These are phyloP conservation scores for Sphenopsis melanotis DNA, from an alignment of 2,797 vertebrate species.

Conservation along the genomic window DNA sequence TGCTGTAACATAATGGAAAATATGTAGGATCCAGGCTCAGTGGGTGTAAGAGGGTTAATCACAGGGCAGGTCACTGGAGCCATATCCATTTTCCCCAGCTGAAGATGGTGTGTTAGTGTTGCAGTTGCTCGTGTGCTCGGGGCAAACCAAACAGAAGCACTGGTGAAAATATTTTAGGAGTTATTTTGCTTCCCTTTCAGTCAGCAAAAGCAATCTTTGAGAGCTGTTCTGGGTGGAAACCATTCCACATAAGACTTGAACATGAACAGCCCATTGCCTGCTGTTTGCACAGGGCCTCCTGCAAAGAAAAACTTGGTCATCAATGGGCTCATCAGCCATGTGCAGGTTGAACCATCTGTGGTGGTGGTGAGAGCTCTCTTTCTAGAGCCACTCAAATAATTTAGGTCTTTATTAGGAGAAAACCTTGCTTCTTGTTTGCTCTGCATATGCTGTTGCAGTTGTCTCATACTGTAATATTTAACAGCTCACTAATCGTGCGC, in stretches of 20 bases:
- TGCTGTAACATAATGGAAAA: slow-evolving; percentile 14
- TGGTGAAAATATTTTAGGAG: neutral
- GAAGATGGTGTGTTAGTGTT: neutral
- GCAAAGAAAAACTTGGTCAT: neutral
- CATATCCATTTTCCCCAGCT: neutral
- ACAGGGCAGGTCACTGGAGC: neutral
- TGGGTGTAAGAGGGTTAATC: neutral
- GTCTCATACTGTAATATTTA: neutral
- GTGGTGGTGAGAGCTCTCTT: neutral
- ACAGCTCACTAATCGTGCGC: neutral
- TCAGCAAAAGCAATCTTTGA: neutral
- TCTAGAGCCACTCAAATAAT: neutral
- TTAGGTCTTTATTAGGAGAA: neutral
- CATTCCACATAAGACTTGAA: neutral
- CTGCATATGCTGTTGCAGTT: neutral
- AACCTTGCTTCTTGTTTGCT: neutral
- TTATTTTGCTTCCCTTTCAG: neutral
- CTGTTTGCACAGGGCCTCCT: neutral
- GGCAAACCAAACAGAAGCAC: neutral
- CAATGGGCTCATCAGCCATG: fast-evolving
- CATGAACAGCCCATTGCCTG: neutral
- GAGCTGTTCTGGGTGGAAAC: neutral
- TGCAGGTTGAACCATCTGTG: neutral
- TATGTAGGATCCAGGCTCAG: neutral
- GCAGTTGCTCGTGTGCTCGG: fast-evolving